Percentiles rank a stretch among this genome's conserved stretches.
phyloP scores from a whole-genome alignment of 2,797 vertebrate species.

The Xenentodon cancila region DNA sequence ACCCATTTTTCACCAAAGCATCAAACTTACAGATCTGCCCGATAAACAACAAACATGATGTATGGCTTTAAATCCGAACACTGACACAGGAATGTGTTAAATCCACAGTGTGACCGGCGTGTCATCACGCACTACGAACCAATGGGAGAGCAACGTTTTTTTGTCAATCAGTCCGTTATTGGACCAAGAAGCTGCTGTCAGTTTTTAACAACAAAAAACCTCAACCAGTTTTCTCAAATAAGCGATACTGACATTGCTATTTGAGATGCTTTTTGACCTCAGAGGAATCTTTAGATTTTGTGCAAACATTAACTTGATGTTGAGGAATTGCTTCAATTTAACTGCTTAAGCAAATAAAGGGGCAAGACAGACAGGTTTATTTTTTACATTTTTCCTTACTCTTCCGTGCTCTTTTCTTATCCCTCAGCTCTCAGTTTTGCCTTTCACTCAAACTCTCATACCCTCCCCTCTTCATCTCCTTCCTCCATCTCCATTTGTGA shows the following conservation, averaged over 20 bases:
- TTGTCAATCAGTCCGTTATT: conserved; percentile 7
- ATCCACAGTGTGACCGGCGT: conserved; percentile 20
- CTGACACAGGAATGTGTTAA: conserved; percentile 16
- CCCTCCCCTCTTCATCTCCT: neutral
- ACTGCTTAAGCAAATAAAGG: conserved; percentile 9
- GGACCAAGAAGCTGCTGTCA: neutral
- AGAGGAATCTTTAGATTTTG: neutral
- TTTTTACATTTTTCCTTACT: neutral
- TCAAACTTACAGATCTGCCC: neutral
- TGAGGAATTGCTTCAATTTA: conserved; percentile 9
- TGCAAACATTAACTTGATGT: conserved; percentile 15
- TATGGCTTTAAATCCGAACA: neutral
- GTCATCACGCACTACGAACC: neutral
- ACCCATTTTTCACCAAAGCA: neutral
- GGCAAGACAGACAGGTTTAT: neutral
- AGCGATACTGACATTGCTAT: neutral
- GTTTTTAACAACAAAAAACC: conserved; percentile 1
- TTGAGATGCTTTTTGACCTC: neutral
- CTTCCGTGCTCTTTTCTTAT: neutral
- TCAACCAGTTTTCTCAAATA: neutral
- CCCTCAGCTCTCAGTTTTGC: conserved; percentile 5
- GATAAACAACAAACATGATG: neutral
- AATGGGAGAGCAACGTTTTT: conserved; percentile 10
- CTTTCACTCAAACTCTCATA: neutral
- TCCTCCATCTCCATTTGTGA: conserved; percentile 57